Evolutionary conservation across 2,888 invertebrate species (phyloP).

Genomic region (Eucriotettix oculatus): DNA sequence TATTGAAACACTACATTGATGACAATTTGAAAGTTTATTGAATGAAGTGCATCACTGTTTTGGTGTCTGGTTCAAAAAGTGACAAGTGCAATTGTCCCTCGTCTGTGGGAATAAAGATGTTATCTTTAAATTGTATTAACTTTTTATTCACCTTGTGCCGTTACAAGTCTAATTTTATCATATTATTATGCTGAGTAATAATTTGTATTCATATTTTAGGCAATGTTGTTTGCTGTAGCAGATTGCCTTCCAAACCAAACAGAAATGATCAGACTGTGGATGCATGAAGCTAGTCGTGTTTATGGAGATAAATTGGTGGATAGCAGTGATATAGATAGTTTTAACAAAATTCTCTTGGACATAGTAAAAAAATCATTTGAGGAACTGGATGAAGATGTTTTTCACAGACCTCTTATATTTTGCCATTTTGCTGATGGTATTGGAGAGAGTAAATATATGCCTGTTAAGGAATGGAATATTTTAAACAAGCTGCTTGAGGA

Average conservation of each 20-base stretch:
- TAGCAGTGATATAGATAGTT: conserved; percentile 52
- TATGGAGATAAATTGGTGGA: conserved; percentile 86
- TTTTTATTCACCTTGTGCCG: no score
- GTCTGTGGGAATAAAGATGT: no score
- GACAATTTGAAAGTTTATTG: no score
- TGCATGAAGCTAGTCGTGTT: conserved; percentile 80
- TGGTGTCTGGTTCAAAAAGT: no score
- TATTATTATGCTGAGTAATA: no score
- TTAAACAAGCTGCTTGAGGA: conserved; percentile 49
- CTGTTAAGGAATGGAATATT: conserved; percentile 51
- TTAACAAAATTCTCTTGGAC: conserved; percentile 54
- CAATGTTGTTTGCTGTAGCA: conserved; percentile 64
- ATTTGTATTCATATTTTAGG: conserved; percentile 32
- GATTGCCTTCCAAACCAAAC: conserved; percentile 54
- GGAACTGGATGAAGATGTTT: conserved; percentile 58
- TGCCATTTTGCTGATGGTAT: conserved; percentile 86
- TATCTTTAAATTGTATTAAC: no score
- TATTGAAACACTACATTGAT: no score
- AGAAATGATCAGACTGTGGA: conserved; percentile 65
- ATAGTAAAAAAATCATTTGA: conserved; percentile 54
- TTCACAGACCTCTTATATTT: conserved; percentile 64
- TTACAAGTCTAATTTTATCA: no score
- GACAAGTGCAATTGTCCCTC: no score
- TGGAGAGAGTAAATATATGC: conserved; percentile 81
- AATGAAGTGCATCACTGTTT: no score